Conservation (phyloP, 2,888 invertebrate species). For the Agrochola lychnidis region DNA sequence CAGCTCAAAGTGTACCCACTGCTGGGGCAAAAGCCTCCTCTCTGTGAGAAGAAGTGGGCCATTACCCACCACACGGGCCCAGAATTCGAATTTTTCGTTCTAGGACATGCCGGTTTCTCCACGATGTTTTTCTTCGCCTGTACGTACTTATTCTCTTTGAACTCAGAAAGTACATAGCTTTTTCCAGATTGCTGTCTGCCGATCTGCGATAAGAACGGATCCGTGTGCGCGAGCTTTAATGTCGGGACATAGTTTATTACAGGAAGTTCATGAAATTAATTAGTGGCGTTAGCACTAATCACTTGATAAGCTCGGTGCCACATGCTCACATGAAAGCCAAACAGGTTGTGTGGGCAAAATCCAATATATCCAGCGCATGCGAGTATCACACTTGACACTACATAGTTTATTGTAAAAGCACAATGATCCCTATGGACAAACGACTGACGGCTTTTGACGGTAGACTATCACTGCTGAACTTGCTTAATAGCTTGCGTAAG, state of each 20-base stretch:
- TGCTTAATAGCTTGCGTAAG: neutral
- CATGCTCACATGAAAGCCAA: slow-evolving; percentile 27
- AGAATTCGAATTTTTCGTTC: neutral
- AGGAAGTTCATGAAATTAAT: slow-evolving; percentile 36
- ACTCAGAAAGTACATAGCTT: neutral
- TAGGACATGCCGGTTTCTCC: neutral
- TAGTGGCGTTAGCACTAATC: slow-evolving; percentile 32
- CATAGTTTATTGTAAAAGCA: neutral
- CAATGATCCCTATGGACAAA: neutral
- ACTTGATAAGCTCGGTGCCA: slow-evolving; percentile 29
- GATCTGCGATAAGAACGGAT: neutral
- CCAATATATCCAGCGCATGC: neutral
- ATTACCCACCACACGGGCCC: neutral
- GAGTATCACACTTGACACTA: neutral
- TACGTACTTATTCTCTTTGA: neutral
- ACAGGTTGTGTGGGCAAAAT: slow-evolving; percentile 20
- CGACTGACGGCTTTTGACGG: neutral
- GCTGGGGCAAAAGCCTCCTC: neutral
- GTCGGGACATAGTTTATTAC: neutral
- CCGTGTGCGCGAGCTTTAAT: neutral
- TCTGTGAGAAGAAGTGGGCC: too few species aligned
- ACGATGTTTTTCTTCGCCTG: too few species aligned
- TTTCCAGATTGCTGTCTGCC: neutral
- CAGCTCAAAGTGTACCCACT: neutral
- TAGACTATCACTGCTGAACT: neutral